Percentiles rank a stretch among this genome's conserved stretches.
phyloP scores from a whole-genome alignment of 2,113 vertebrate genomes.

The Petromus typicus region DNA sequence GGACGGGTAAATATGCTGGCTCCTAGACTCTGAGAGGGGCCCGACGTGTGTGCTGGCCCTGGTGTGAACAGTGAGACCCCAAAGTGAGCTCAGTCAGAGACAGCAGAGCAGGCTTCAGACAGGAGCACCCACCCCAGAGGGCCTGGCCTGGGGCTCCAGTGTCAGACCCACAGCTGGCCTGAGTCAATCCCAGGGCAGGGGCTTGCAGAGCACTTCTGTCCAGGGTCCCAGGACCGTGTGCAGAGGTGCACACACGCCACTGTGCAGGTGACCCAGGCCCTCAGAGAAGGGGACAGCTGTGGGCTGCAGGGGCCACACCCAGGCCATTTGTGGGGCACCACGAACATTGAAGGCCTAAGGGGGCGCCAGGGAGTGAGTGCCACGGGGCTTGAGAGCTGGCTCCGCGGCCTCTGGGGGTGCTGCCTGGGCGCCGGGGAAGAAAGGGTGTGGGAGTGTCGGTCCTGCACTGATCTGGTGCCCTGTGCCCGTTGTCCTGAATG shows the following conservation, averaged over 20 bases:
- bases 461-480: rapidly evolving
- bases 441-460: background rate
- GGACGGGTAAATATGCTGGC: rapidly evolving
- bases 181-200: background rate
- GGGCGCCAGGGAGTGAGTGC: rapidly evolving
- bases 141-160: rapidly evolving
- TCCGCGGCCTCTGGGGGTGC: background rate
- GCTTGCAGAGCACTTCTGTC: rapidly evolving
- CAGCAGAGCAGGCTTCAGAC: background rate
- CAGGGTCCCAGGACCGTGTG: rapidly evolving
- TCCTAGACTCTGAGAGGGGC: background rate
- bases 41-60: rapidly evolving
- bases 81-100: background rate
- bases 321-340: too few relatives aligned
- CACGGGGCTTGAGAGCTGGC: rapidly evolving
- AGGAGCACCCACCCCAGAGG: rapidly evolving
- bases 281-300: background rate
- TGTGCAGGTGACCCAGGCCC: rapidly evolving
- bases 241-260: rapidly evolving
- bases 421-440: rapidly evolving
- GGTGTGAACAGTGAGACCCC: background rate
- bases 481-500: background rate
- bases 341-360: constrained; percentile 85
- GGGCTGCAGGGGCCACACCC: rapidly evolving
- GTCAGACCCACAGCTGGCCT: rapidly evolving